Percentiles rank a stretch among this genome's conserved stretches.
Conservation (phyloP, 2,888 invertebrate species). For the Drosophila recens region DNA sequence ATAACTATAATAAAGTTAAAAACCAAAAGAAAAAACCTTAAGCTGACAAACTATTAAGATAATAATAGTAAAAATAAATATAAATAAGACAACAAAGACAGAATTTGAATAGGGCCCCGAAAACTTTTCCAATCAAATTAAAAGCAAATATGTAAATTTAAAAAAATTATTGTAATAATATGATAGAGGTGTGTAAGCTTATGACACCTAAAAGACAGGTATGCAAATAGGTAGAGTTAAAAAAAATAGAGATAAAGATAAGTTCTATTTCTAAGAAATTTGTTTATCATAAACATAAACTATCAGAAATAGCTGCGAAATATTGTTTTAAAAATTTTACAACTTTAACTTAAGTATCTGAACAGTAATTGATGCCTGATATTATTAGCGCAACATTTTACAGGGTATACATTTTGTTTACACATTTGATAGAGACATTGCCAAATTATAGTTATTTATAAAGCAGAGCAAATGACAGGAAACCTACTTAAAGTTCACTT, state of each 20-base stretch:
- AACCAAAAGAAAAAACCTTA: slow-evolving; percentile 1
- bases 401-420: neutral
- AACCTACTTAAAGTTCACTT: slow-evolving; percentile 40
- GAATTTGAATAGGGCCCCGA: slow-evolving; percentile 1
- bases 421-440: slow-evolving; percentile 7
- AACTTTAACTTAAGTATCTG: no score
- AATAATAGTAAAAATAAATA: slow-evolving; percentile 3
- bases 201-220: slow-evolving; percentile 8
- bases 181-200: slow-evolving; percentile 8
- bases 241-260: neutral
- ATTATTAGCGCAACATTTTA: neutral
- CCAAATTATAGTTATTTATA: slow-evolving; percentile 30
- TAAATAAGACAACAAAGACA: neutral
- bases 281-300: no score
- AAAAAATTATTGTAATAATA: slow-evolving; percentile 3
- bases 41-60: slow-evolving; percentile 24
- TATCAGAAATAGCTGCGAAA: no score
- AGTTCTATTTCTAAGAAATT: no score
- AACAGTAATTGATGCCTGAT: no score
- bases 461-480: slow-evolving; percentile 12
- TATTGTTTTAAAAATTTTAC: no score
- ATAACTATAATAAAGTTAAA: neutral
- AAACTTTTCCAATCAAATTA: slow-evolving; percentile 14
- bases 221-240: slow-evolving; percentile 3
- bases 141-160: slow-evolving; percentile 38